Percentiles rank a stretch among this genome's conserved stretches.
phyloP scores from a whole-genome alignment of 2,113 vertebrate genomes.

The Proteles cristata region DNA sequence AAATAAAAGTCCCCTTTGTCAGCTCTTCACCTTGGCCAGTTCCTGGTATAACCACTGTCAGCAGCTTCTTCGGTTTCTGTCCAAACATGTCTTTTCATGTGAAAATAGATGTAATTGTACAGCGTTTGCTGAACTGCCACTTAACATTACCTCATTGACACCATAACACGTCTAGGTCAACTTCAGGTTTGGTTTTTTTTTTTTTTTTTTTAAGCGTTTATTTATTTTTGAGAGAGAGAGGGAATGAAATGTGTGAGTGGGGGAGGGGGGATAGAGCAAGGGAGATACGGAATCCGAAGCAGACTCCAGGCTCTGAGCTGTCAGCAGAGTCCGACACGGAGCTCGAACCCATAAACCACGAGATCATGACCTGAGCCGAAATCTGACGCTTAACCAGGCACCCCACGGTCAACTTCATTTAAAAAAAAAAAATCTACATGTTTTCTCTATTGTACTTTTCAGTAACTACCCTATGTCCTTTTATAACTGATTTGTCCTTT shows the following conservation, averaged over 20 bases:
- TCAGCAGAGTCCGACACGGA: too few species aligned
- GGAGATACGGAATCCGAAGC: too few species aligned
- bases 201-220: too few species aligned
- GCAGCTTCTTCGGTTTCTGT: background rate
- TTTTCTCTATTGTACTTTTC: background rate
- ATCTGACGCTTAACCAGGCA: too few species aligned
- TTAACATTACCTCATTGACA: background rate
- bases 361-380: too few species aligned
- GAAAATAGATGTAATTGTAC: background rate
- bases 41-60: background rate
- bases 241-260: too few species aligned
- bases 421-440: background rate
- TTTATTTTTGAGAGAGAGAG: too few species aligned
- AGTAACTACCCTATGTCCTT: background rate
- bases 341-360: too few species aligned
- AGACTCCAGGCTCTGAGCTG: too few species aligned
- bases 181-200: background rate
- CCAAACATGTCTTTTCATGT: background rate
- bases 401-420: too few species aligned
- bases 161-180: background rate
- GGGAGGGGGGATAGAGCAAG: too few species aligned
- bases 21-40: background rate
- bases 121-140: background rate
- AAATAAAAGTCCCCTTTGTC: background rate
- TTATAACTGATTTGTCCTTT: background rate